These are phyloP conservation scores for Mystacornis crossleyi DNA, from an alignment of 2,113 vertebrate genomes.

Conservation along the genomic window DNA sequence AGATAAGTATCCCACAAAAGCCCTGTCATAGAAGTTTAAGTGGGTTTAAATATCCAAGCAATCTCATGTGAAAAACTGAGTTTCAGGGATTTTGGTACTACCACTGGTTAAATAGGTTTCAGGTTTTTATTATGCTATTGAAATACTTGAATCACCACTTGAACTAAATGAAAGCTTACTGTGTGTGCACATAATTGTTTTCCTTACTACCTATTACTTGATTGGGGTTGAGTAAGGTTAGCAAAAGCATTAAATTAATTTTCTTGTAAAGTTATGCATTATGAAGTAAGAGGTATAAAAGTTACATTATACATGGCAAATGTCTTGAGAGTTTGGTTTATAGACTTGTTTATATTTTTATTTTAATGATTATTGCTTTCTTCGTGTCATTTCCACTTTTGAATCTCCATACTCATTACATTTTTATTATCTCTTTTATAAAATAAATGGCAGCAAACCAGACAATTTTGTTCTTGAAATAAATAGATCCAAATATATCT, in stretches of 20 bases:
- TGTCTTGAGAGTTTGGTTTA: conserved; percentile 75
- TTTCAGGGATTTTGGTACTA: neutral
- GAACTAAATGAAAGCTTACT: conserved; percentile 53
- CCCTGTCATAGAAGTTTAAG: neutral
- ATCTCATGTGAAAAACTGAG: neutral
- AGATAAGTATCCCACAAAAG: neutral
- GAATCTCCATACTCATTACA: conserved; percentile 70
- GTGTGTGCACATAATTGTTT: conserved; percentile 33
- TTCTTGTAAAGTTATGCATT: conserved; percentile 71
- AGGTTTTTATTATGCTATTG: neutral
- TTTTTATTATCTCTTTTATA: conserved; percentile 74
- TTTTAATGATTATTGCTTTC: conserved; percentile 76
- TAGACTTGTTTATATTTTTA: conserved; percentile 76
- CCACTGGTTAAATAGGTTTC: neutral
- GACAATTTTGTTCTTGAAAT: conserved; percentile 32
- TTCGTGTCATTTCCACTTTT: conserved; percentile 65
- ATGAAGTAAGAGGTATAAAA: conserved; percentile 71
- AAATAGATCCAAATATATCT: conserved; percentile 25
- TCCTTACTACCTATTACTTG: conserved; percentile 64
- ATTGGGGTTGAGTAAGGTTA: conserved; percentile 65
- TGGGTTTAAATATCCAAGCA: neutral
- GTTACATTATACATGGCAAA: conserved; percentile 61
- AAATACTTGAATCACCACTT: conserved; percentile 33
- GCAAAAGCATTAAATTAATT: conserved; percentile 72
- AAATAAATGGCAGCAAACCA: conserved; percentile 58